phyloP scores from a whole-genome alignment of 2,113 vertebrate species.

The Periophthalmus modestus region DNA sequence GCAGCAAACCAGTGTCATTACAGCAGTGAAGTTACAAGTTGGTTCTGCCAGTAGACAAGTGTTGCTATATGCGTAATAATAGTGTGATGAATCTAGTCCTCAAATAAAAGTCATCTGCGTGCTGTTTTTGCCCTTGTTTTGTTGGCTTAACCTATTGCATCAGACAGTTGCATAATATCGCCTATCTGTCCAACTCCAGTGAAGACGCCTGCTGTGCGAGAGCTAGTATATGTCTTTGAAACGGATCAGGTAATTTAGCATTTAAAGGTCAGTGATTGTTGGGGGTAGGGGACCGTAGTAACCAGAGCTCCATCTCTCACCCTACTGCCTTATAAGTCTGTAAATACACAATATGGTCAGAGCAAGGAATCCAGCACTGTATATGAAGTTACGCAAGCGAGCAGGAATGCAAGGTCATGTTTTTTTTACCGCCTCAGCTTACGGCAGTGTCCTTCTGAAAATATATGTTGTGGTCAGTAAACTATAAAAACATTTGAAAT shows the following conservation, averaged over 20 bases:
- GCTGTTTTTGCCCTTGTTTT: background rate
- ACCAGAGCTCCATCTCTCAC: no score
- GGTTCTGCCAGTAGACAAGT: background rate
- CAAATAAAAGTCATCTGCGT: background rate
- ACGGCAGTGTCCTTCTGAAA: background rate
- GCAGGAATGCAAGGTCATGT: slow-evolving; percentile 53
- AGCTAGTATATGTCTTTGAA: slow-evolving; percentile 23
- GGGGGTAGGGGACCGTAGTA: no score
- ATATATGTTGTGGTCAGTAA: background rate
- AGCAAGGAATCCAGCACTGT: slow-evolving; percentile 33
- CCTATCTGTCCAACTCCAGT: slow-evolving; percentile 34
- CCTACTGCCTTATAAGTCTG: background rate
- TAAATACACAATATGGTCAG: slow-evolving; percentile 34
- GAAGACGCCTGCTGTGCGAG: slow-evolving; percentile 24
- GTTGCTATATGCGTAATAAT: background rate
- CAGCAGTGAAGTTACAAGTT: no score
- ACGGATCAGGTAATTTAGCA: slow-evolving; percentile 31
- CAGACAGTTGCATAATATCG: slow-evolving; percentile 34
- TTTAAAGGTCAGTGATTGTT: slow-evolving; percentile 46
- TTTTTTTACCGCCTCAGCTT: background rate
- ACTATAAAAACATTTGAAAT: slow-evolving; percentile 15
- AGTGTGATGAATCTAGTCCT: background rate
- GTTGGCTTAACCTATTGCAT: background rate
- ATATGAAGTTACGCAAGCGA: slow-evolving; percentile 31
- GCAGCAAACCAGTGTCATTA: no score